Evolutionary conservation across 2,797 vertebrate species (phyloP).

Genomic region (Distichodus sexfasciatus): DNA sequence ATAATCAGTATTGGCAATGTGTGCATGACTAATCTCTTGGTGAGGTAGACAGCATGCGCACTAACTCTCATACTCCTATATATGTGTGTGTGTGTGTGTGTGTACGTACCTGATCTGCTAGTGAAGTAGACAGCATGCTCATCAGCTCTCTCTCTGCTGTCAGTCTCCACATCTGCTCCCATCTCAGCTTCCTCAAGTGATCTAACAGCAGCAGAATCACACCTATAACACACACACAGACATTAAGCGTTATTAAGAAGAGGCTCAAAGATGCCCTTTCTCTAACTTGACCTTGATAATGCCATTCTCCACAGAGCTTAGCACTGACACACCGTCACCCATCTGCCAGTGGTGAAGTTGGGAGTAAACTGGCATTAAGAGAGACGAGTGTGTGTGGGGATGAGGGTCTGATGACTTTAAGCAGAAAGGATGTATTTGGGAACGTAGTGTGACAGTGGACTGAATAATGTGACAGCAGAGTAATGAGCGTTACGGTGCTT

Average conservation of each 20-base stretch:
- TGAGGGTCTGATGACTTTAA: slow-evolving; percentile 41
- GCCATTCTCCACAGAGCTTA: slow-evolving; percentile 16
- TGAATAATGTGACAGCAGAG: slow-evolving; percentile 37
- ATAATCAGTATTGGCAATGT: too few species aligned
- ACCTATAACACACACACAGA: slow-evolving; percentile 67
- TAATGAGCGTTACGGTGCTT: slow-evolving; percentile 36
- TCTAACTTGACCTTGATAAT: slow-evolving; percentile 33
- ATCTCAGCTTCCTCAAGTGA: slow-evolving; percentile 92
- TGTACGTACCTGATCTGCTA: slow-evolving; percentile 89
- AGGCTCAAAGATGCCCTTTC: slow-evolving; percentile 12
- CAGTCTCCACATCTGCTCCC: slow-evolving; percentile 99
- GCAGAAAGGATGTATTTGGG: slow-evolving; percentile 36
- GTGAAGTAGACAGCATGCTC: slow-evolving; percentile 96
- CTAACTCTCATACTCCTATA: slow-evolving; percentile 94
- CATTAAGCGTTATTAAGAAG: background rate
- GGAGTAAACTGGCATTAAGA: slow-evolving; percentile 34
- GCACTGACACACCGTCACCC: slow-evolving; percentile 14
- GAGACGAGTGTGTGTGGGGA: slow-evolving; percentile 14
- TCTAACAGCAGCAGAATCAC: slow-evolving; percentile 95
- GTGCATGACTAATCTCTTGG: slow-evolving; percentile 89
- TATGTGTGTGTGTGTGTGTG: background rate
- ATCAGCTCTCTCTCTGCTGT: slow-evolving; percentile 96
- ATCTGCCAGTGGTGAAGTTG: slow-evolving; percentile 18
- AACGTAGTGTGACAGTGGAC: slow-evolving; percentile 28
- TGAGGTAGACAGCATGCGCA: slow-evolving; percentile 98